Base-by-base conservation (phyloP, 1,140 invertebrate species). In the Pogonomyrmex californicus region DNA sequence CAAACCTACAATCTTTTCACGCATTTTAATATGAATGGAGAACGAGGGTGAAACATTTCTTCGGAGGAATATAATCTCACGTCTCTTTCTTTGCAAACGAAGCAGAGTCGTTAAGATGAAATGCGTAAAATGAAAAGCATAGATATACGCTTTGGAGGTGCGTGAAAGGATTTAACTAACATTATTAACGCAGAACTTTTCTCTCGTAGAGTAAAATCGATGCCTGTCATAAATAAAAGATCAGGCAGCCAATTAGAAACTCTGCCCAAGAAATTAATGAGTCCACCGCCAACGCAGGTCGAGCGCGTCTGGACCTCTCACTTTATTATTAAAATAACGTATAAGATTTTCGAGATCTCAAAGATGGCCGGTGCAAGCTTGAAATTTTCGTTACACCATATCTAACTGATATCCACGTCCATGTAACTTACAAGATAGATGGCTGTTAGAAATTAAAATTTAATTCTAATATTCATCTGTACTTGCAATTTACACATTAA, bases 181-280 rank as follows among this genome's bases (percentile, higher is more conserved):
- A 73, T 90, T 87, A 89, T 90, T 90, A 90, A 90, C 77, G 66
- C 60, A 58, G 33, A 41, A 77, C 76, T 60, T 38, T 76, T 76
- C 51, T 66, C 79, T 71, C 38, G 58, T 79, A 41, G 5, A 33
- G 65, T 14, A 87, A 91, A 85, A 87, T 78, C 88, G 87, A 81
- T 65, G 71, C 68, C 56, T 88, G 90, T 90, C 89, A 92, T 91
- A 93, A 93, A 93, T 93, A 93, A 93, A 93, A 91, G 88, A 93
- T 92, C 87, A 91, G 87, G 86, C 76, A 91, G 88, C 90, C 92
- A 93, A 93, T 93, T 93, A 93, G 91, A 91, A 86, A 90, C 86
- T 91, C 88, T 82, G 86, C 77, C 79, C 70, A 68, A 86, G 75
- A 92, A 92, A 93, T 93, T 93, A 91, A 93, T 92, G 92, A 90